phyloP scores from a whole-genome alignment of 2,113 vertebrate genomes.

The Myrmophylax atrothorax region DNA sequence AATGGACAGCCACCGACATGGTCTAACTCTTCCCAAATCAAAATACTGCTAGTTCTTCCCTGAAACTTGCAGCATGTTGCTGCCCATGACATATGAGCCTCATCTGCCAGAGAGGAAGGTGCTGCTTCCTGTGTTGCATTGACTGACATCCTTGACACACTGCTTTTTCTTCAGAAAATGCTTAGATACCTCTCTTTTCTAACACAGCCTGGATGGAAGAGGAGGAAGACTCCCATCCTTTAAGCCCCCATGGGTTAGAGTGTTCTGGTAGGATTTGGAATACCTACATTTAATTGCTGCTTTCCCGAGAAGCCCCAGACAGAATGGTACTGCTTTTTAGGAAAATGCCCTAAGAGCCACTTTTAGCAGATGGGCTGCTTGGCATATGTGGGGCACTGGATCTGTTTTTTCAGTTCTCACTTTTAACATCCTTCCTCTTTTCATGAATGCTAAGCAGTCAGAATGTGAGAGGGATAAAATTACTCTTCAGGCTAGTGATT shows the following conservation, averaged over 20 bases:
- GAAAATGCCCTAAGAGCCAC: neutral
- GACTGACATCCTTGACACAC: neutral
- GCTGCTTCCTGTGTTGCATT: neutral
- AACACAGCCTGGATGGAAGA: neutral
- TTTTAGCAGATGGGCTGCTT: neutral
- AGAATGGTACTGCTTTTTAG: neutral
- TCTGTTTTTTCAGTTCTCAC: conserved; percentile 18
- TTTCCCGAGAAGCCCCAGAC: neutral
- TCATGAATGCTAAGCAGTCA: neutral
- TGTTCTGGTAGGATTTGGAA: neutral
- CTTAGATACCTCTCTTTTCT: neutral
- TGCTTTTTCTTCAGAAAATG: neutral
- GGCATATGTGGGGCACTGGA: neutral
- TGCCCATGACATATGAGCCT: neutral
- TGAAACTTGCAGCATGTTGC: neutral
- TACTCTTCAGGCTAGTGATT: neutral
- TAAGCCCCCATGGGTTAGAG: neutral
- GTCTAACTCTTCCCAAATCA: neutral
- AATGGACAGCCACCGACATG: neutral
- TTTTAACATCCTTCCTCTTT: conserved; percentile 28
- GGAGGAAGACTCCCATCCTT: neutral
- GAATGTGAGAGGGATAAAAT: neutral
- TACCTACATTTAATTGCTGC: neutral
- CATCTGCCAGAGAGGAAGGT: neutral
- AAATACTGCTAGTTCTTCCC: neutral